phyloP scores from a whole-genome alignment of 2,113 vertebrate species.

The Emydocephalus ijimae region DNA sequence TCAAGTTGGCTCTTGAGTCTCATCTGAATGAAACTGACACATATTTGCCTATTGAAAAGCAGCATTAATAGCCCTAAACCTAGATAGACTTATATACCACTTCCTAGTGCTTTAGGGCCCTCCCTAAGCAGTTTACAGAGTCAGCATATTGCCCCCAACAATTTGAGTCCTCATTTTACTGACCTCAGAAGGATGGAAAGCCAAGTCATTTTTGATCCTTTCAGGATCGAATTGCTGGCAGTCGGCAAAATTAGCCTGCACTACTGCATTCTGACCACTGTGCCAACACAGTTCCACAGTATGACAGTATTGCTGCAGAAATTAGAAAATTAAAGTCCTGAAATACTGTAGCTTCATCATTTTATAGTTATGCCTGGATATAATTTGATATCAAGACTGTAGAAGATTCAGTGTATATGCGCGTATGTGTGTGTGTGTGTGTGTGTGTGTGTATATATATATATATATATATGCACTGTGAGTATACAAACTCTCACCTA shows the following conservation, averaged over 20 bases:
- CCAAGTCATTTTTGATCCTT: background rate
- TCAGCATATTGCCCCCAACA: background rate
- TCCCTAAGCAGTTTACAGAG: background rate
- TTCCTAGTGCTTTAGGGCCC: too few species aligned
- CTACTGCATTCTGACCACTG: background rate
- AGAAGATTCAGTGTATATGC: background rate
- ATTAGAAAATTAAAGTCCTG: background rate
- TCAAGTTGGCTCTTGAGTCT: background rate
- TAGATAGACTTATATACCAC: background rate
- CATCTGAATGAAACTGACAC: background rate
- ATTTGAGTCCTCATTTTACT: background rate
- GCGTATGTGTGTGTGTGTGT: background rate
- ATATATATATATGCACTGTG: background rate
- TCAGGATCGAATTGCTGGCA: background rate
- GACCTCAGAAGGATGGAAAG: background rate
- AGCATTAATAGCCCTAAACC: background rate
- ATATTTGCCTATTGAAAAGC: background rate
- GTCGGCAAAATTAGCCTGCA: background rate
- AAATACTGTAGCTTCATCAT: background rate
- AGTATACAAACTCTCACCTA: background rate
- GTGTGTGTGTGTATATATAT: too few species aligned
- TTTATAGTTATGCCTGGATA: background rate
- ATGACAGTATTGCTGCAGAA: background rate
- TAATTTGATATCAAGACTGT: background rate
- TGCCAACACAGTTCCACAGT: background rate